Percentiles rank a stretch among this genome's conserved stretches.
Evolutionary conservation across 2,113 vertebrate genomes (phyloP).

Genomic region (Lynx canadensis): DNA sequence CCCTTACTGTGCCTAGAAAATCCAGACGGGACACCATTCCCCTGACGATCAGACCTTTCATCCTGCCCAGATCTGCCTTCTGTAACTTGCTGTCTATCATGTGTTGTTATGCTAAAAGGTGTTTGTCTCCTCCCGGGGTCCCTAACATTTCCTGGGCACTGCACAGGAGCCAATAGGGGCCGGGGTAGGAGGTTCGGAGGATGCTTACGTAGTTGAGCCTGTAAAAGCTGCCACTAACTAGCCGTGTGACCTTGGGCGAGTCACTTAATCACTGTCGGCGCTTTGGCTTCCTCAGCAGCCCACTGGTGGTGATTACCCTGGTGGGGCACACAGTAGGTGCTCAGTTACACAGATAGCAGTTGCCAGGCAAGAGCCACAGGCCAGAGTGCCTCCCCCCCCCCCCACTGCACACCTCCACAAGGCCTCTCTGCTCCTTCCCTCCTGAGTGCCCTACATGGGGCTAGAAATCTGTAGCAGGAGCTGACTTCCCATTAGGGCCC

Average conservation of each 20-base stretch:
- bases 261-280: not conserved
- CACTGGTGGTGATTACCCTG: not conserved
- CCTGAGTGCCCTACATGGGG: not conserved
- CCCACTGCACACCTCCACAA: rapidly evolving
- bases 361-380: not conserved
- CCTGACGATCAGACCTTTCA: not conserved
- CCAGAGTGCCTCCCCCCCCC: not conserved
- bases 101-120: not conserved
- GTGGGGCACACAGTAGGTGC: not conserved
- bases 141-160: not conserved
- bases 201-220: not conserved
- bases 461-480: not conserved
- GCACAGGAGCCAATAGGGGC: not conserved
- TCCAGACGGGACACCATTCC: not conserved
- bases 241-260: not conserved
- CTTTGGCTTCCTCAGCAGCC: not conserved
- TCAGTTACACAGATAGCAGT: not conserved
- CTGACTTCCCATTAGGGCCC: not conserved
- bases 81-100: not conserved
- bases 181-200: not conserved
- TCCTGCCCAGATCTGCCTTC: not conserved
- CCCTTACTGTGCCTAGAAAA: not conserved
- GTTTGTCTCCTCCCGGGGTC: not conserved
- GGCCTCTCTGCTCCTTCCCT: not conserved
- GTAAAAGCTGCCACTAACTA: not conserved